Conservation (phyloP, 2,113 vertebrate species). For the Carettochelys insculpta region DNA sequence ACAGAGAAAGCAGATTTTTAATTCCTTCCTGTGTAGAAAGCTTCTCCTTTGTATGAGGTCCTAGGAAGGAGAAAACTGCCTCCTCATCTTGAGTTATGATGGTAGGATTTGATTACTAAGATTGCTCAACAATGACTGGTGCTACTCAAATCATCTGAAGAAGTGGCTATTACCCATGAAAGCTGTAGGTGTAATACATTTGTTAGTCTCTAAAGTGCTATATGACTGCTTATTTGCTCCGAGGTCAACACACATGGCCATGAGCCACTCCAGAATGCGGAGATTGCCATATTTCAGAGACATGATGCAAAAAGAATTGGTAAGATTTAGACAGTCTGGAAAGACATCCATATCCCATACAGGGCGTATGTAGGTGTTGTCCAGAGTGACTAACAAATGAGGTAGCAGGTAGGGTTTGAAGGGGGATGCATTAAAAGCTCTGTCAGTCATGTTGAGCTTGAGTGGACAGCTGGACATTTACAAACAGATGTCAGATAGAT, state of each 20-base stretch:
- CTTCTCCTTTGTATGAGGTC: neutral
- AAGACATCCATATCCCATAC: neutral
- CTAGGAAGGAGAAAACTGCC: neutral
- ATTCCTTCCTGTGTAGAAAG: neutral
- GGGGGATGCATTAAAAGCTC: neutral
- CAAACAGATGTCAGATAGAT: neutral
- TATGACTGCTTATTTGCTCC: too few species aligned
- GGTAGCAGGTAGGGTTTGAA: neutral
- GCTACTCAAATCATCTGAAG: too few species aligned
- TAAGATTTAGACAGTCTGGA: neutral
- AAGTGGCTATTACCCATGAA: too few species aligned
- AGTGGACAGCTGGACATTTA: neutral
- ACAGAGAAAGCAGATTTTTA: neutral
- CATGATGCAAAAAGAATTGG: neutral
- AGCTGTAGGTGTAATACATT: too few species aligned
- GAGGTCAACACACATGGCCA: neutral
- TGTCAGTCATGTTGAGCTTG: neutral
- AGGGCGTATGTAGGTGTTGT: neutral
- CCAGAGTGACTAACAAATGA: neutral
- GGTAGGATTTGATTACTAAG: conserved; percentile 28
- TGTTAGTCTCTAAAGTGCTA: too few species aligned
- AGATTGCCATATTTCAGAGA: neutral
- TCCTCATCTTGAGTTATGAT: neutral
- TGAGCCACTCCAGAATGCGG: neutral
- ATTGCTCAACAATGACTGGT: too few species aligned